Evolutionary conservation across 2,797 vertebrate species (phyloP).

Genomic region (Xiphorhynchus erythropygius): DNA sequence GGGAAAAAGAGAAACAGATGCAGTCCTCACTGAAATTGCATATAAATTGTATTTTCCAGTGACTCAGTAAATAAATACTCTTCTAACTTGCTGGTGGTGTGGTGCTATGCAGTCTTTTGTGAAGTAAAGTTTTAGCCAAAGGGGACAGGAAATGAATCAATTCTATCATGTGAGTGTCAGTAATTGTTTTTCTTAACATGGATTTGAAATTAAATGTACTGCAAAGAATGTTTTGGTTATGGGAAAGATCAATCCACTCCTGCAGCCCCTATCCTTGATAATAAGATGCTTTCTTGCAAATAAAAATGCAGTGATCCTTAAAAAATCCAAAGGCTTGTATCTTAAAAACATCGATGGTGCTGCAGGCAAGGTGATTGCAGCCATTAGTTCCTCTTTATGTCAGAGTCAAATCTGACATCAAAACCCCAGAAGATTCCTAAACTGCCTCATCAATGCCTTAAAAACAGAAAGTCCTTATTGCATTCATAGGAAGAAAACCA

Average conservation of each 20-base stretch:
- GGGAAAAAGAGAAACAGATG: background rate
- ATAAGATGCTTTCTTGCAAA: constrained; percentile 61
- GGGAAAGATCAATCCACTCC: constrained; percentile 58
- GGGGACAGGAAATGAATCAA: constrained; percentile 10
- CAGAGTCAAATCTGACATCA: constrained; percentile 42
- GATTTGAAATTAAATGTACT: constrained; percentile 37
- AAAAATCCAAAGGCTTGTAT: constrained; percentile 58
- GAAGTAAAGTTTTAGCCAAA: background rate
- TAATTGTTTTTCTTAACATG: constrained; percentile 31
- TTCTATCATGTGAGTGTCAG: constrained; percentile 10
- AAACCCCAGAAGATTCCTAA: constrained; percentile 57
- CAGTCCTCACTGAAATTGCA: background rate
- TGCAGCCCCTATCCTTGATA: constrained; percentile 18
- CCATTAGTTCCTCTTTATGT: constrained; percentile 69
- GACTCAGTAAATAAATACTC: background rate
- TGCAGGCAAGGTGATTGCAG: constrained; percentile 70
- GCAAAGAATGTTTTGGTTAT: constrained; percentile 25
- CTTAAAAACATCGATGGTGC: constrained; percentile 64
- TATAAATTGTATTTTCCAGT: background rate
- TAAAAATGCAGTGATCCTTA: constrained; percentile 47
- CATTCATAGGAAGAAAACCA: constrained; percentile 24
- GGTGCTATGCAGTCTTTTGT: background rate
- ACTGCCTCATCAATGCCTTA: constrained; percentile 45
- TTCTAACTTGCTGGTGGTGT: background rate
- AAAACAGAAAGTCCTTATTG: constrained; percentile 10